A percentile compares a stretch with the other conserved stretches of the same genome.
phyloP scores from a whole-genome alignment of 2,797 vertebrate genomes.

The Notoglanidium macrostoma region DNA sequence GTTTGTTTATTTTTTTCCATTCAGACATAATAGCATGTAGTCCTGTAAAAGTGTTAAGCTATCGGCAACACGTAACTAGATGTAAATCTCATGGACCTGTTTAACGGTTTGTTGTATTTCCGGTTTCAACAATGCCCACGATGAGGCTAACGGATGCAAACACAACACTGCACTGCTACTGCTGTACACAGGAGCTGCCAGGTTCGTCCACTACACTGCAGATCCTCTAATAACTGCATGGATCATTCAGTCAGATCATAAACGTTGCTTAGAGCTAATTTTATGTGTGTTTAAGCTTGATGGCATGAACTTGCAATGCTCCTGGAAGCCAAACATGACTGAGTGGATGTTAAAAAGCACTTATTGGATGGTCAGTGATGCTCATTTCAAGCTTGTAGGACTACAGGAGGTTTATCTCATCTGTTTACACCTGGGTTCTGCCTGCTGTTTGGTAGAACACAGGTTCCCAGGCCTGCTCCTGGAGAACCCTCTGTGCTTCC shows the following conservation, averaged over 20 bases:
- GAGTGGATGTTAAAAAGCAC: not conserved
- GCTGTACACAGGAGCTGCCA: not conserved
- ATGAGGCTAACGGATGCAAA: not conserved
- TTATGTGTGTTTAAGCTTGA: not conserved
- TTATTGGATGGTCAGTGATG: not conserved
- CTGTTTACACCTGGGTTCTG: not conserved
- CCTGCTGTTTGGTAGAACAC: not conserved
- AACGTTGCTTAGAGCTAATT: not conserved
- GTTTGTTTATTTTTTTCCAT: not conserved
- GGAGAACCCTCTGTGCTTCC: not conserved
- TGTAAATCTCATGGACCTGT: too few species aligned
- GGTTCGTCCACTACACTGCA: not conserved
- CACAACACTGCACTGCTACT: not conserved
- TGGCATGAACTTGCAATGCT: not conserved
- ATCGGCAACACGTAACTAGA: not conserved
- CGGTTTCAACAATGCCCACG: not conserved
- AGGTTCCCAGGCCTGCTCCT: not conserved
- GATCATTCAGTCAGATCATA: not conserved
- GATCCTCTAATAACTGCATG: not conserved
- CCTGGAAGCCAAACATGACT: not conserved
- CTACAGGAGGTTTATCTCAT: not conserved
- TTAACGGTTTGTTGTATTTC: not conserved
- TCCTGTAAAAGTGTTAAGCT: not conserved
- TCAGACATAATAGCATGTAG: not conserved
- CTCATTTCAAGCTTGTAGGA: not conserved